Evolutionary conservation across 2,888 invertebrate species (phyloP), one percentile per base, ranked within the genome.

Genomic region (Cistogaster globosa): DNA sequence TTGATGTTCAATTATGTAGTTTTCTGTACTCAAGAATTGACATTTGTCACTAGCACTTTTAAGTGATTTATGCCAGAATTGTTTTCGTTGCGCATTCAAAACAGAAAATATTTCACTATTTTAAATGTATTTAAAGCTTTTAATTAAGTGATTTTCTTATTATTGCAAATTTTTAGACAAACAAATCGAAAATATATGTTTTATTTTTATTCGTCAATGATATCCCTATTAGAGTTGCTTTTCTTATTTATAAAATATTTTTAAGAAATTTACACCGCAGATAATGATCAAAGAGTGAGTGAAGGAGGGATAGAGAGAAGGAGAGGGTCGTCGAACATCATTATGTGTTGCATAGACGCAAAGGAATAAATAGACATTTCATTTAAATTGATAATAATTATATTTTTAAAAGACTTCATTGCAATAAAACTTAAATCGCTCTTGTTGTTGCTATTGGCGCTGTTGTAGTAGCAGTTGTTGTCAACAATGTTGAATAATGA

Each of bases 371-470:
- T 53, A 38, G 57, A 74, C 77, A 85, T 51, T 71, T 74, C 74
- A 85, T 85, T 85, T 82, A 42, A 74, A 78, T 60, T 75, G 77
- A 89, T 90, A 90, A 90, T 91, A 90, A 91, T 90, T 90, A 91
- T 90, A 90, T 90, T 91, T 91, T 90, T 90, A 91, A 86, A 89
- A 85, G 89, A 89, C 89, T 91, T 90, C 90, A 90, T 91, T 90
- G 90, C 88, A 86, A 90, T 90, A 90, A 90, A 89, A 87, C 65
- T 60, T 74, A 69, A 68, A 81, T 87, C 67, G 76, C 42, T 80
- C 16, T 69, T 75, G 22, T 68, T 71, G 63, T 63, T 83, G 42
- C 45, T 67, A 22, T 55, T 77, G 77, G 16, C 26, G 42, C 18
- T 65, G 38, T 38, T 74, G 58, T 62, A 75, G 79, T 20, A 42